Percentiles rank a stretch among this genome's conserved stretches.
These are phyloP conservation scores for Platyrinchus mystaceus DNA, from an alignment of 2,797 vertebrate genomes.

Conservation along the genomic window DNA sequence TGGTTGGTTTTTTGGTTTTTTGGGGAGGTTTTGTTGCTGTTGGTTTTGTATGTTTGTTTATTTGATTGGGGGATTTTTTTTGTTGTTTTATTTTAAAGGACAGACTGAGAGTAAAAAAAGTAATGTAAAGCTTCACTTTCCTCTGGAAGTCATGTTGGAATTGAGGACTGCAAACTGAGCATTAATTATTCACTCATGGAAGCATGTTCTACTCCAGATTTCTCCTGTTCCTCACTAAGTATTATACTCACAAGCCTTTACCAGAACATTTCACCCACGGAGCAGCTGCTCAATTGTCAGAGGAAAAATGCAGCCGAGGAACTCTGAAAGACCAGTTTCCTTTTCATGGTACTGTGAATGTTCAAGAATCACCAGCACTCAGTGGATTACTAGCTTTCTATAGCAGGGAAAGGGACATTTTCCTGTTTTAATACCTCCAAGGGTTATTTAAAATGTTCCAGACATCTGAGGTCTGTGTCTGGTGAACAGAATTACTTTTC, in stretches of 20 bases:
- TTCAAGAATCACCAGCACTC: neutral
- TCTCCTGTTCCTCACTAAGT: neutral
- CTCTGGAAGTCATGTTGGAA: neutral
- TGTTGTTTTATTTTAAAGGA: neutral
- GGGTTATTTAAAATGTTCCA: neutral
- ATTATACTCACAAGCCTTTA: neutral
- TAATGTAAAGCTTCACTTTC: neutral
- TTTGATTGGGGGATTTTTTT: fast-evolving
- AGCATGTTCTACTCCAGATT: neutral
- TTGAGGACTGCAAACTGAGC: neutral
- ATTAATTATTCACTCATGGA: neutral
- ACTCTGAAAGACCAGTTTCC: neutral
- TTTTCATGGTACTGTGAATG: neutral
- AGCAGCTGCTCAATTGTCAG: neutral
- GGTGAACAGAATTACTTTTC: neutral
- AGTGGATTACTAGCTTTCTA: neutral
- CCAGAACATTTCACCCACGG: neutral
- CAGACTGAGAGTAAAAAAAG: neutral
- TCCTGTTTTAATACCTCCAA: neutral
- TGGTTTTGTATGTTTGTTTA: neutral
- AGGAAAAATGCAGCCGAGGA: neutral
- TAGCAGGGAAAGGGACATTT: neutral
- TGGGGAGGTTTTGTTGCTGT: neutral
- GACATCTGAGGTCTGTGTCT: neutral
- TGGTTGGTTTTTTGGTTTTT: neutral